Percentiles rank a stretch among this genome's conserved stretches.
These are phyloP conservation scores for Dicerorhinus sumatrensis DNA, from an alignment of 2,113 vertebrate genomes.

Conservation along the genomic window DNA sequence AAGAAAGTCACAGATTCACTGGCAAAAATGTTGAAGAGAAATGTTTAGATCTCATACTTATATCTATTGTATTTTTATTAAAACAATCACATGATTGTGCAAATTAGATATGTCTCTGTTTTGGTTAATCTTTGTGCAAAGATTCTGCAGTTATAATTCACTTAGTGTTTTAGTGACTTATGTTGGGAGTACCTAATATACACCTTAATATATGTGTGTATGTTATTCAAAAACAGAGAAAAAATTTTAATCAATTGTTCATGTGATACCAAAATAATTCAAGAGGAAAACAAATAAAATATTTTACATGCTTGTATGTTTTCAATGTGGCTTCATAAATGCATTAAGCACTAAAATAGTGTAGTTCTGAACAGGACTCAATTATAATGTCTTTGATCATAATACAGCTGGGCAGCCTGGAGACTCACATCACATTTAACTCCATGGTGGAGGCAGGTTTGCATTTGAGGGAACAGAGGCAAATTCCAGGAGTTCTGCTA, in stretches of 20 bases:
- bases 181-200: background rate
- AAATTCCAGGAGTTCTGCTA: background rate
- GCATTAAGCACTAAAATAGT: background rate
- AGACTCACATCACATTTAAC: background rate
- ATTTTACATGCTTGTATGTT: background rate
- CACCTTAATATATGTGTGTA: background rate
- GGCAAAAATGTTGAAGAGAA: conserved; percentile 32
- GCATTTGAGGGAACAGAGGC: background rate
- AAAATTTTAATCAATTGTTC: background rate
- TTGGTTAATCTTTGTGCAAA: background rate
- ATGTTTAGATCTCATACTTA: background rate
- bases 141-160: background rate
- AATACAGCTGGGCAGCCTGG: background rate
- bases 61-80: background rate
- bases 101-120: background rate
- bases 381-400: background rate
- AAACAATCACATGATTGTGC: background rate
- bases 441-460: background rate
- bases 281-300: background rate
- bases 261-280: background rate
- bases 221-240: background rate
- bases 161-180: background rate
- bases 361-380: background rate
- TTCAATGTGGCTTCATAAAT: background rate
- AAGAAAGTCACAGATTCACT: conserved; percentile 58